phyloP scores from a whole-genome alignment of 1,140 invertebrate species.

The Neuroterus valhalla region DNA sequence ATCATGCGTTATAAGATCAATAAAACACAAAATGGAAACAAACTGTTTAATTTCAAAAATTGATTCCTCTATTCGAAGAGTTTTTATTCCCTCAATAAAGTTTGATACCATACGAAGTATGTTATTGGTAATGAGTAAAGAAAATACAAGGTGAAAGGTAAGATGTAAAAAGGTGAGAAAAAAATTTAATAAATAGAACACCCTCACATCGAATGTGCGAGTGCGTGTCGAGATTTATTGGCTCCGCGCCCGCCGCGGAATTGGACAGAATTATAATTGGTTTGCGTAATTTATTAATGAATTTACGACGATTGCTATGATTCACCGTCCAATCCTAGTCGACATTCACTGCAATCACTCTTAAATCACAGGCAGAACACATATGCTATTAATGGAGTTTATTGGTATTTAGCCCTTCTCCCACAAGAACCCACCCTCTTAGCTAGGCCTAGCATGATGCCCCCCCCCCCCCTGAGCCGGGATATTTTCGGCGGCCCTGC shows the following conservation, averaged over 20 bases:
- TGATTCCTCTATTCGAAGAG: too few species aligned
- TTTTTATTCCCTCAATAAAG: not conserved
- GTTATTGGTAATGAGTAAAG: constrained; percentile 33
- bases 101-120: not conserved
- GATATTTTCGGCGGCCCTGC: too few species aligned
- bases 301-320: constrained; percentile 55
- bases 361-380: constrained; percentile 40
- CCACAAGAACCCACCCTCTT: constrained; percentile 19
- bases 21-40: too few species aligned
- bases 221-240: constrained; percentile 57
- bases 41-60: too few species aligned
- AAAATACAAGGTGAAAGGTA: constrained; percentile 26
- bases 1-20: too few species aligned
- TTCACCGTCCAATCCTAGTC: constrained; percentile 14
- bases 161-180: constrained; percentile 22
- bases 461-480: too few species aligned
- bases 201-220: constrained; percentile 35
- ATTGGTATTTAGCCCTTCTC: not conserved
- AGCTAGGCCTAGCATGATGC: too few species aligned
- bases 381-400: constrained; percentile 1
- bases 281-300: constrained; percentile 64
- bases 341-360: constrained; percentile 39
- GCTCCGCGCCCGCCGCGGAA: constrained; percentile 55
- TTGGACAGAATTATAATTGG: constrained; percentile 67
- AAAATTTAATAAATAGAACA: constrained; percentile 6